Base-by-base conservation (phyloP, 2,113 vertebrate genomes). In the Carassius carassius region DNA sequence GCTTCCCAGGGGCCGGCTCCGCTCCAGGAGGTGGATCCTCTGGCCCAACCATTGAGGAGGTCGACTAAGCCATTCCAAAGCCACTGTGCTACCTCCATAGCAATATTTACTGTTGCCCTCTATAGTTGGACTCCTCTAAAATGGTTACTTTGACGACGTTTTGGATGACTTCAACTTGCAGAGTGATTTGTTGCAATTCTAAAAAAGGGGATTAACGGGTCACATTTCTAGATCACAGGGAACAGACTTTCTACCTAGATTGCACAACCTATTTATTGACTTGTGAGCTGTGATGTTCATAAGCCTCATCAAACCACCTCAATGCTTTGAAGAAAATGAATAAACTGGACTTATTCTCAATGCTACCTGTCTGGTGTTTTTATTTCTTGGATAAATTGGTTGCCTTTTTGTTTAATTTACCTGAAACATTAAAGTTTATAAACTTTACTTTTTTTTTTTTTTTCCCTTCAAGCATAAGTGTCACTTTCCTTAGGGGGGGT, bases 21-120 rank as follows among this genome's bases (percentile, higher is more conserved):
- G 93, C 93, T 13, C 91, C 94, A 3, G 92, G 94, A 35, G 93
- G 94, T 78, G 94, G 94, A 80, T 95, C 94, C 35, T 94, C 95
- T 13, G 94, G 94, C 41, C 94, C 94, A 51, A 95, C 94, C 87
- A 95, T 95, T 0, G 94, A 95, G 91, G 95, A 95, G 91, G 95
- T 95, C 0, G 94, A 95, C 63, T 95, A 95, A 94, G 83, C 83
- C 74, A 86, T 89, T 88, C 56, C 56, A 29, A 65, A 62, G 19
- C 56, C 35, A 56, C 16, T 75, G 21, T 19, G 51, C 92, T 91
- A 89, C 89, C 88, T 90, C 86, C 54, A 82, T 78, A 88, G 54
- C 76, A 91, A 79, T 84, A 88, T 89, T 82, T 86, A 82, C 78
- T 35, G 89, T 91, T 89, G 90, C 92, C 92, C 92, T 94, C 90